A percentile compares a stretch with the other conserved stretches of the same genome.
phyloP scores from a whole-genome alignment of 2,888 invertebrate genomes.

The Ferdinandea cuprea region DNA sequence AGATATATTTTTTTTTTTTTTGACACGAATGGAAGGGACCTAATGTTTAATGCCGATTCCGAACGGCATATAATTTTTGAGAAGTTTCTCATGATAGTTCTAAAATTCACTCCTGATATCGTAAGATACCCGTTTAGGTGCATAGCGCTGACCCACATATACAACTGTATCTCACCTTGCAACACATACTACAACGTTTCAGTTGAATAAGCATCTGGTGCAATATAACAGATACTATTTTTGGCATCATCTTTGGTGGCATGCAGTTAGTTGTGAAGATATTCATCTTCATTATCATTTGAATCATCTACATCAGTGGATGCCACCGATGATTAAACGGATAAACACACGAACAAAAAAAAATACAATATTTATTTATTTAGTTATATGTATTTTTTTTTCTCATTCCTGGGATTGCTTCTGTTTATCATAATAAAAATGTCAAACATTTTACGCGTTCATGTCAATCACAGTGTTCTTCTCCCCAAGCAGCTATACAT shows the following conservation, averaged over 20 bases:
- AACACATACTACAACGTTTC: constrained; percentile 8
- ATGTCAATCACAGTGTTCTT: constrained; percentile 67
- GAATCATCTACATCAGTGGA: constrained; percentile 54
- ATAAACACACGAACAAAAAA: constrained; percentile 41
- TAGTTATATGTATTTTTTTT: constrained; percentile 1
- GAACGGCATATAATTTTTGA: no score
- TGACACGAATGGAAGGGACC: no score
- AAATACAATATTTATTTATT: constrained; percentile 18
- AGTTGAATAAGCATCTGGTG: constrained; percentile 49
- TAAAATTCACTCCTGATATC: no score
- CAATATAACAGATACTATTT: constrained; percentile 33
- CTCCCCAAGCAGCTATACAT: neutral
- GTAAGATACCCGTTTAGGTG: no score
- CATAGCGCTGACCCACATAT: neutral
- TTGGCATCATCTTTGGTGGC: constrained; percentile 61
- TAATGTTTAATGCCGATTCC: no score
- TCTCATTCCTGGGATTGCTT: constrained; percentile 21
- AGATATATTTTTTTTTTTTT: no score
- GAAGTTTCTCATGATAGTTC: no score
- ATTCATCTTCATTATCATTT: constrained; percentile 73
- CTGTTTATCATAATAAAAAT: constrained; percentile 69
- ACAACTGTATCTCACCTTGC: constrained; percentile 20
- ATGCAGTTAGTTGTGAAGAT: constrained; percentile 60
- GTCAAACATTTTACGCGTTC: constrained; percentile 67
- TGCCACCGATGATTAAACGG: constrained; percentile 63